Evolutionary conservation across 2,113 vertebrate genomes (phyloP).

Genomic region (Takifugu bimaculatus): DNA sequence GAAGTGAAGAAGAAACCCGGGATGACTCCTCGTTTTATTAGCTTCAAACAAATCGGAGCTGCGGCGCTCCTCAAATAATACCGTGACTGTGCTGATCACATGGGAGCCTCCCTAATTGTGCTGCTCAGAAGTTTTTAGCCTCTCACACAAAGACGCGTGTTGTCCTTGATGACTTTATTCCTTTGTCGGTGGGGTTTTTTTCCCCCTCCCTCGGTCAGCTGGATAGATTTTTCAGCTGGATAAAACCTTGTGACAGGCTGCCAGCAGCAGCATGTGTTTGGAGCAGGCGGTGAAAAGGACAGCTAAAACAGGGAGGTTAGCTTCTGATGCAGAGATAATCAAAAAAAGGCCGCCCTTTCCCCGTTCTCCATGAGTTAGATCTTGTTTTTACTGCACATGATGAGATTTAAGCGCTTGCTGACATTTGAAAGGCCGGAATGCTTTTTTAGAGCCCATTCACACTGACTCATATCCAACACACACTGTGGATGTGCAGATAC

Average conservation of each 20-base stretch:
- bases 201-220: constrained; percentile 13
- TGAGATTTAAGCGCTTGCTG: too few relatives aligned
- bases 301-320: not conserved
- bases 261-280: constrained; percentile 13
- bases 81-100: not conserved
- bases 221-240: constrained; percentile 10
- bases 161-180: constrained; percentile 16
- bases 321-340: constrained; percentile 1
- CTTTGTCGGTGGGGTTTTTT: not conserved
- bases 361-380: not conserved
- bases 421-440: too few relatives aligned
- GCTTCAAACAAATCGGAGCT: not conserved
- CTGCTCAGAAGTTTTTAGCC: constrained; percentile 14
- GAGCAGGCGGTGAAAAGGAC: constrained; percentile 1
- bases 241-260: constrained; percentile 30
- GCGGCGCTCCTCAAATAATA: not conserved
- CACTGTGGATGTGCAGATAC: too few relatives aligned
- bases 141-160: not conserved
- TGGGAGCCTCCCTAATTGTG: not conserved
- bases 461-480: too few relatives aligned
- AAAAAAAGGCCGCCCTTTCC: not conserved
- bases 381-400: too few relatives aligned
- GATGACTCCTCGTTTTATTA: too few relatives aligned
- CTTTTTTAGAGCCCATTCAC: too few relatives aligned
- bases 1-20: too few relatives aligned